Base-by-base conservation (phyloP, 2,113 vertebrate genomes). In the Hassar affinis region DNA sequence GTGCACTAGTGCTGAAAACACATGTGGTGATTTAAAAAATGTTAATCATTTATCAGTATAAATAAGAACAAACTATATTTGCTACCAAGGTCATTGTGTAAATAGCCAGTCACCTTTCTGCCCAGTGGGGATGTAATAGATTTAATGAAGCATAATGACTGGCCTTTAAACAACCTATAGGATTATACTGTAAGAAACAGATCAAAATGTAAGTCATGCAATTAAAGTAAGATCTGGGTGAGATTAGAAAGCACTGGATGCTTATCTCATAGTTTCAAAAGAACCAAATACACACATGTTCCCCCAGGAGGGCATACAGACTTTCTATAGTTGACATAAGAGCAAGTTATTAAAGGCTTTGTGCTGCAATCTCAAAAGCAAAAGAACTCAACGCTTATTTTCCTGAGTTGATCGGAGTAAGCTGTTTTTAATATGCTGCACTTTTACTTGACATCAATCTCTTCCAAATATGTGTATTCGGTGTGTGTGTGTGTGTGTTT, bases 351-450 rank as follows among this genome's bases (percentile, higher is more conserved):
- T 66, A 64, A 80, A 62, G 5, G 27, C 64, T 81, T 56, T 71
- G 22, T 27, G 25, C 10, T 54, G 79, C 30, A 81, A 35, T 22
- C 7, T 54, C 20, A 80, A 80, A 51, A 15, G 22, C 3, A 1
- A 38, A 81, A 51, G 33, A 81, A n/a, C 42, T 18, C 14, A 62
- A n/a, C 20, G 15, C 49, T 59, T 74, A 49, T 49, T 56, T 61
- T 15, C 2, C 38, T 12, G 18, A 52, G 62, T 1, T 84, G 62
- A 84, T 61, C 35, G 66, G 61, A 56, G 33, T 57, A 45, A 42
- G 56, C 74, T 84, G 82, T 78, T 84, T 78, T 47, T 45, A 78
- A 69, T 84, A 54, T 83, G 15, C 51, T 66, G 47, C 68, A 22
- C 61, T 78, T 59, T 74, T 22, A 59, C 14, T 61, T 75, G 56